These are phyloP conservation scores for Acrossocheilus fasciatus DNA, from an alignment of 2,797 vertebrate species.

Conservation along the genomic window DNA sequence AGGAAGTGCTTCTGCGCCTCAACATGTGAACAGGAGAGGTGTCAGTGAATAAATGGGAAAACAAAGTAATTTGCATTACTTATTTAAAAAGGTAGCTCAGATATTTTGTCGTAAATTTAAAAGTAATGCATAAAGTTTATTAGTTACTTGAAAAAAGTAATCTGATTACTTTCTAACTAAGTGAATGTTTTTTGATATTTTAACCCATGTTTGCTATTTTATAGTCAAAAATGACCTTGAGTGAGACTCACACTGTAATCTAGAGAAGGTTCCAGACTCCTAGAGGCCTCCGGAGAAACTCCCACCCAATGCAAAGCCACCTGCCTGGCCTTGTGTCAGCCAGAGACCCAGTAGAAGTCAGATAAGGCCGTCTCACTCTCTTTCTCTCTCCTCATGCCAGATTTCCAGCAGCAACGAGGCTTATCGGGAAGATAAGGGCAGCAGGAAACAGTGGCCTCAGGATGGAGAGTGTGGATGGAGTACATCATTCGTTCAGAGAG, in stretches of 20 bases:
- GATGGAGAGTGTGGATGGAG: constrained; percentile 41
- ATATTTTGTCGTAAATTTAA: too few relatives aligned
- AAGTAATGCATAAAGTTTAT: too few relatives aligned
- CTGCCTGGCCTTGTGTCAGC: constrained; percentile 47
- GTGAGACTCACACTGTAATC: not conserved
- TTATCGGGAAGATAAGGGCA: constrained; percentile 51
- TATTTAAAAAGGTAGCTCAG: too few relatives aligned
- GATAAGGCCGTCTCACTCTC: constrained; percentile 37
- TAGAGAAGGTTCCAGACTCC: constrained; percentile 28
- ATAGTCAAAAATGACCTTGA: constrained; percentile 11
- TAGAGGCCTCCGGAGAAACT: constrained; percentile 25
- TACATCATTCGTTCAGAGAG: constrained; percentile 31
- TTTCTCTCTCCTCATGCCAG: constrained; percentile 34
- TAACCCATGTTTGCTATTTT: not conserved
- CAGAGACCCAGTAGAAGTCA: constrained; percentile 35
- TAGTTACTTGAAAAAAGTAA: too few relatives aligned
- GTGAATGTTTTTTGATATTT: not conserved
- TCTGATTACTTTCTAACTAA: not conserved
- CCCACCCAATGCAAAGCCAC: constrained; percentile 25
- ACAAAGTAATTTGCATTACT: too few relatives aligned
- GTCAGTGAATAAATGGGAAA: too few relatives aligned
- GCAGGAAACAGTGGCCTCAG: constrained; percentile 45
- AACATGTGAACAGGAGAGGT: too few relatives aligned
- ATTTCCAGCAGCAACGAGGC: constrained; percentile 31
- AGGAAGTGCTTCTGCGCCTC: too few relatives aligned